A percentile compares a stretch with the other conserved stretches of the same genome.
Evolutionary conservation across 2,113 vertebrate species (phyloP).

Genomic region (Lamprotornis superbus): DNA sequence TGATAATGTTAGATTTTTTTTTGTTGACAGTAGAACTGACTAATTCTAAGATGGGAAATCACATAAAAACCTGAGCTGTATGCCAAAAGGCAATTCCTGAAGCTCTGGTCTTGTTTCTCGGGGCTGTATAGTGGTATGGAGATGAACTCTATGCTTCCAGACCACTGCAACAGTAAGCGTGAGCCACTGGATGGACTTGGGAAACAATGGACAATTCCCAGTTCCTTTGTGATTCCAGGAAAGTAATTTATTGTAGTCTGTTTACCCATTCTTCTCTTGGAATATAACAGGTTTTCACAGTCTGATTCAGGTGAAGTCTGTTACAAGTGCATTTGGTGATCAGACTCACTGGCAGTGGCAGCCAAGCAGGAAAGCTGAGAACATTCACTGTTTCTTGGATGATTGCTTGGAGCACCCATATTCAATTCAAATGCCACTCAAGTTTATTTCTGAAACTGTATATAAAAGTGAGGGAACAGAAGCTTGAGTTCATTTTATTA

Average conservation of each 20-base stretch:
- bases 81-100: neutral
- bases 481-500: neutral
- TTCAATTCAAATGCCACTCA: neutral
- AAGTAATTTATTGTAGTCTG: neutral
- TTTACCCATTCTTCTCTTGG: neutral
- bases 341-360: neutral
- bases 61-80: neutral
- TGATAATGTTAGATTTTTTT: neutral
- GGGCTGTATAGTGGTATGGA: neutral
- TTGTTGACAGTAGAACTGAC: neutral
- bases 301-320: neutral
- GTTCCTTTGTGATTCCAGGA: neutral
- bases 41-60: neutral
- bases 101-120: neutral
- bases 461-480: neutral
- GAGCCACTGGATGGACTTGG: neutral
- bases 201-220: neutral
- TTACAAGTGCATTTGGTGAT: neutral
- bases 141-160: neutral
- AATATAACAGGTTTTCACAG: neutral
- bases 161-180: fast-evolving
- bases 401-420: neutral
- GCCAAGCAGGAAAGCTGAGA: neutral
- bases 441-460: neutral
- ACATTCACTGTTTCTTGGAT: neutral